Evolutionary conservation across 2,888 invertebrate species (phyloP).

Genomic region (Camponotus fellah): DNA sequence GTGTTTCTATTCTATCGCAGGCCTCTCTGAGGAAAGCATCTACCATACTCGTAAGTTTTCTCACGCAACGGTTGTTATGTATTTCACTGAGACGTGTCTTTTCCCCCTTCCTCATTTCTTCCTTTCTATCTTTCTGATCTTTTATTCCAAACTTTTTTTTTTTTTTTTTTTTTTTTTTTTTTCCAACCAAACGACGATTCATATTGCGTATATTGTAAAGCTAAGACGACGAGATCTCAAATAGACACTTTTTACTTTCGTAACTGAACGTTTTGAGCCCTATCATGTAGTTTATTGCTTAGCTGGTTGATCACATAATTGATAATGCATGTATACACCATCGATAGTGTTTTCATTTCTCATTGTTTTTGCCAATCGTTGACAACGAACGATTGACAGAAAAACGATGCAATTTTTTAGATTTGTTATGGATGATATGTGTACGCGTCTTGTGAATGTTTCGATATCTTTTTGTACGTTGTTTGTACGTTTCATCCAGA

Average conservation of each 20-base stretch:
- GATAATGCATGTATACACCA: conserved; percentile 70
- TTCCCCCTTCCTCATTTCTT: neutral
- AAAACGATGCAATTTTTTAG: conserved; percentile 37
- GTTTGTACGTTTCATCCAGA: conserved; percentile 49
- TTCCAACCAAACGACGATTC: conserved; percentile 28
- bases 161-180: neutral
- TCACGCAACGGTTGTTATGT: conserved; percentile 60
- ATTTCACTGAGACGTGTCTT: conserved; percentile 49
- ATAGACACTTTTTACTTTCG: conserved; percentile 70
- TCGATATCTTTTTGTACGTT: conserved; percentile 13
- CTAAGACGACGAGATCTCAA: conserved; percentile 70
- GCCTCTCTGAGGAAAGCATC: conserved; percentile 89
- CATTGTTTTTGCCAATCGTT: conserved; percentile 50
- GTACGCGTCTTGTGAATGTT: conserved; percentile 58
- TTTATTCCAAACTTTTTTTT: neutral
- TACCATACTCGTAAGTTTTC: conserved; percentile 89
- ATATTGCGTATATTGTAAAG: conserved; percentile 65
- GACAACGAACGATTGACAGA: neutral
- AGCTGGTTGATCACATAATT: conserved; percentile 65
- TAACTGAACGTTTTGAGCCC: conserved; percentile 60
- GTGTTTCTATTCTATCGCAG: conserved; percentile 84
- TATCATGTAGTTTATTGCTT: conserved; percentile 70
- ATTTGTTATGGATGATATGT: conserved; percentile 56
- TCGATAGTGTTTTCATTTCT: conserved; percentile 56
- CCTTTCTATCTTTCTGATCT: conserved; percentile 10